Percentiles rank a stretch among this genome's conserved stretches.
Conservation (phyloP, 2,113 vertebrate species). For the Chloebia gouldiae region DNA sequence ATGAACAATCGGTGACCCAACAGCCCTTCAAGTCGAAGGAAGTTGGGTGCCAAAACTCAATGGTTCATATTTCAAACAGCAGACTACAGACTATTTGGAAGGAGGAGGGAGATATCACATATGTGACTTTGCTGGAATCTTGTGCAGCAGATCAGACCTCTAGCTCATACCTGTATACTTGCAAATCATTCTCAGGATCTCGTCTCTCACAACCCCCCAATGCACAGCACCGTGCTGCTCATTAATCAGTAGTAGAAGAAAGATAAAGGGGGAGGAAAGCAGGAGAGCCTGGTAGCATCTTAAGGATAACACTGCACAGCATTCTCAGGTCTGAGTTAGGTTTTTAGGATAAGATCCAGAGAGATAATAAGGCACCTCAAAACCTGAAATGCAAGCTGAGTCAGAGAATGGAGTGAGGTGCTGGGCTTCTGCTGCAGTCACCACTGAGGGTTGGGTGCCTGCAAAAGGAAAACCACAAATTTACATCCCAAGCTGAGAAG, state of each 20-base stretch:
- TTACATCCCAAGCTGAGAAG: not conserved
- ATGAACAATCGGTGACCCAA: not conserved
- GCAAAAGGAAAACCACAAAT: not conserved
- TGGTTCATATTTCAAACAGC: not conserved
- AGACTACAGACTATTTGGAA: not conserved
- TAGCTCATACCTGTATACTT: not conserved
- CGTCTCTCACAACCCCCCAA: not conserved
- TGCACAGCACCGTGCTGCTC: not conserved
- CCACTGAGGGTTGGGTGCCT: not conserved
- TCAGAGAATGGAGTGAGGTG: not conserved
- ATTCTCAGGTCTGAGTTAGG: slow-evolving; percentile 1
- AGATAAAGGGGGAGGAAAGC: not conserved
- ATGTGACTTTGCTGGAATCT: not conserved
- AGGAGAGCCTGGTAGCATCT: not conserved
- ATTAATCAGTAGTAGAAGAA: not conserved
- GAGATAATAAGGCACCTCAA: slow-evolving; percentile 35
- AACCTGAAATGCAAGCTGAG: not conserved
- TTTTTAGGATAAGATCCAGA: slow-evolving; percentile 37
- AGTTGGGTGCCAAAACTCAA: not conserved
- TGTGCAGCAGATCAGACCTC: not conserved
- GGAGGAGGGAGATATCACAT: not conserved
- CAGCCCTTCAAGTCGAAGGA: not conserved
- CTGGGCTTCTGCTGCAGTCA: not conserved
- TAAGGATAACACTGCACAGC: not conserved
- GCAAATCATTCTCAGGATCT: not conserved